Percentiles rank a stretch among this genome's conserved stretches.
Conservation (phyloP, 1,140 invertebrate species). For the Papilio dardanus region DNA sequence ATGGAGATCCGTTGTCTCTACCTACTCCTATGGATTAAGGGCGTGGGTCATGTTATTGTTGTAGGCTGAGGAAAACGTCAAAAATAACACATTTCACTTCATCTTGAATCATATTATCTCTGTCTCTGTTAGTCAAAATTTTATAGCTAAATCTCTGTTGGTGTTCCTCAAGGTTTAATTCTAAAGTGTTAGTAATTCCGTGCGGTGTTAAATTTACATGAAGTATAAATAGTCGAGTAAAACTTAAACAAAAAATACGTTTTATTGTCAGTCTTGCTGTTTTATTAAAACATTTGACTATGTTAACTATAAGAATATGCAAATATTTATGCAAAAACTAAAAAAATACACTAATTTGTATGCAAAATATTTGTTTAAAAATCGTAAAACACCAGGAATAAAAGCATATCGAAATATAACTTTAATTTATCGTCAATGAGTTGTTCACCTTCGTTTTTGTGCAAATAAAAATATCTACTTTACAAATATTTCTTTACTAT, state of each 20-base stretch:
- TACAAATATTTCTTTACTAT: conserved; percentile 23
- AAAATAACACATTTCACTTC: too few species aligned
- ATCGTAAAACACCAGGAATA: background rate
- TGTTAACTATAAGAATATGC: background rate
- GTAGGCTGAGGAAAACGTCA: too few species aligned
- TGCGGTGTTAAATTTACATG: too few species aligned
- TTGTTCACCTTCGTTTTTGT: conserved; percentile 28
- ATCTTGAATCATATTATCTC: background rate
- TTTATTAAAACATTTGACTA: background rate
- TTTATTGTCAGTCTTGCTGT: background rate
- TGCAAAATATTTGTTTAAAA: conserved; percentile 7
- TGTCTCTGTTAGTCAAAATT: background rate
- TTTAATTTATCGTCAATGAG: background rate
- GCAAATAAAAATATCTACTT: conserved; percentile 15
- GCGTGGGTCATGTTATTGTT: too few species aligned
- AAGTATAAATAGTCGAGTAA: too few species aligned
- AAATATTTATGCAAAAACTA: background rate
- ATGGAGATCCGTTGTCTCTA: too few species aligned
- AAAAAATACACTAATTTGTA: background rate
- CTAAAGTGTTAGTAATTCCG: background rate
- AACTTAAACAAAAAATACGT: background rate
- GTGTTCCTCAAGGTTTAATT: background rate
- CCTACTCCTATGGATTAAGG: too few species aligned
- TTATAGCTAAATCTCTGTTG: background rate
- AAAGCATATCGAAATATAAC: conserved; percentile 6